Percentiles rank a stretch among this genome's conserved stretches.
Conservation (phyloP, 2,888 invertebrate genomes). For the Tipula lateralis region DNA sequence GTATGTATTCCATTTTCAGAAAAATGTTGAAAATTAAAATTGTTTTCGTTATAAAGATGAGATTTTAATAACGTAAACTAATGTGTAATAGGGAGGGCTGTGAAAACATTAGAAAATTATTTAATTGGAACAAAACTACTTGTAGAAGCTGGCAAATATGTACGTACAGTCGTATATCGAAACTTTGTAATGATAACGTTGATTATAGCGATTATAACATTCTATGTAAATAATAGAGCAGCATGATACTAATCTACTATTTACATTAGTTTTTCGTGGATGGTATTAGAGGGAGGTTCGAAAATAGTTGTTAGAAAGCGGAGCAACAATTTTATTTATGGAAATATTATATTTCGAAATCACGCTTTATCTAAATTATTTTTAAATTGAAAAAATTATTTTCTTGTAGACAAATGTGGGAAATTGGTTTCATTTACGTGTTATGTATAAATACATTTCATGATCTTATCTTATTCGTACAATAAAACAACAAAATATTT, state of each 20-base stretch:
- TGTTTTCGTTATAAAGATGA: background rate
- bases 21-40: background rate
- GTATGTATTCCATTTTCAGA: background rate
- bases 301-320: background rate
- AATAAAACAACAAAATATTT: background rate
- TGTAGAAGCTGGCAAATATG: background rate
- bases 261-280: background rate
- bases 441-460: background rate
- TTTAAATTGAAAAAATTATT: background rate
- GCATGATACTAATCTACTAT: background rate
- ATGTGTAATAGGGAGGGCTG: background rate
- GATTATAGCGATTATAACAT: background rate
- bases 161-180: background rate
- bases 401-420: background rate
- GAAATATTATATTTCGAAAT: background rate
- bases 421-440: background rate
- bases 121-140: slow-evolving; percentile 1
- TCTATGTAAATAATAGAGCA: background rate
- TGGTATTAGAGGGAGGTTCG: background rate
- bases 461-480: background rate
- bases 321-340: background rate
- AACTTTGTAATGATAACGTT: background rate
- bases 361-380: background rate
- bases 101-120: background rate
- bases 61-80: slow-evolving; percentile 11